Conservation (phyloP, 2,113 vertebrate species). For the Arenaria interpres region DNA sequence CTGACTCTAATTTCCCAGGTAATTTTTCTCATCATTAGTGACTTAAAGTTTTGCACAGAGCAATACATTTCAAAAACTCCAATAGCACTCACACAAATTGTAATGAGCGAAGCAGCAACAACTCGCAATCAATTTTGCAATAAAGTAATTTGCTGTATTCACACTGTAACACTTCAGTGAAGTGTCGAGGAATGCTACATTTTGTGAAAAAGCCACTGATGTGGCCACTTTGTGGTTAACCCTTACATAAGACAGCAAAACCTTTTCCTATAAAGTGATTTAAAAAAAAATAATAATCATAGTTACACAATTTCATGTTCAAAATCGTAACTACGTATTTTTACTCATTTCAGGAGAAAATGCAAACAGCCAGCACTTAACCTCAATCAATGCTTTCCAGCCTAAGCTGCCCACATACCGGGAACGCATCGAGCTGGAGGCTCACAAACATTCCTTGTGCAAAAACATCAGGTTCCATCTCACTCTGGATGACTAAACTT, state of each 20-base stretch:
- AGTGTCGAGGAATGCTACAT: neutral
- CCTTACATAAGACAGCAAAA: neutral
- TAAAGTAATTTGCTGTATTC: conserved; percentile 36
- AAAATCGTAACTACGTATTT: neutral
- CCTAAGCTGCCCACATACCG: neutral
- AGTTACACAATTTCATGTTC: neutral
- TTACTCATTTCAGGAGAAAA: neutral
- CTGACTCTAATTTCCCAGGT: conserved; percentile 55
- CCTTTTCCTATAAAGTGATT: neutral
- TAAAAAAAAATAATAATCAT: neutral
- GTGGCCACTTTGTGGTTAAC: neutral
- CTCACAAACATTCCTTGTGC: neutral
- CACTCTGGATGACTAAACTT: neutral
- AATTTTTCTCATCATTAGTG: conserved; percentile 51
- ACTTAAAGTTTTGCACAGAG: conserved; percentile 6
- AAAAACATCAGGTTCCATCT: neutral
- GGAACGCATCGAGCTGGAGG: neutral
- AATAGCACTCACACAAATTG: neutral
- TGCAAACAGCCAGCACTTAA: neutral
- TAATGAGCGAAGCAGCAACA: conserved; percentile 17
- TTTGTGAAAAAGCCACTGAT: neutral
- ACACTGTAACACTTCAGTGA: conserved; percentile 19
- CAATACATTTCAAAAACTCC: conserved; percentile 23
- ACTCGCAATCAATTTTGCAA: conserved; percentile 26
- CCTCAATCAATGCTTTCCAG: neutral